Conservation (phyloP, 2,888 invertebrate genomes). For the Diaphora mendica region DNA sequence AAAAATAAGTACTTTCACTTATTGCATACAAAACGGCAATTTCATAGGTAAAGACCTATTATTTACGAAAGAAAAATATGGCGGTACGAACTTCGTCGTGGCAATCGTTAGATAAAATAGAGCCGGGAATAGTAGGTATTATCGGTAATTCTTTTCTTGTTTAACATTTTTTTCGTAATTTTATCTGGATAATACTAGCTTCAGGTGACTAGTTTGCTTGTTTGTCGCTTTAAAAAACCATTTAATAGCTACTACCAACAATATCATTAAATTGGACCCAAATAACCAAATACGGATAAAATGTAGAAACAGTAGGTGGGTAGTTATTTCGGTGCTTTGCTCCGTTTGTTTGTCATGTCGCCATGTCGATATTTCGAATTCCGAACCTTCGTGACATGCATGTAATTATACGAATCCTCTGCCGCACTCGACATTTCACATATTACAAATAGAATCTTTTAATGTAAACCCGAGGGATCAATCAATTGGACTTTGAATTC, state of each 20-base stretch:
- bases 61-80: no score
- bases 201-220: background rate
- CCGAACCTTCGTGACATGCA: conserved; percentile 56
- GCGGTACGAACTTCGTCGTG: no score
- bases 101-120: no score
- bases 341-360: conserved; percentile 49
- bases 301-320: conserved; percentile 39
- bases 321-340: conserved; percentile 50
- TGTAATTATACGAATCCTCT: conserved; percentile 52
- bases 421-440: conserved; percentile 26
- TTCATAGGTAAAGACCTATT: no score
- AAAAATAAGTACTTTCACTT: no score
- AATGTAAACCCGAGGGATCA: conserved; percentile 11
- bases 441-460: conserved; percentile 15
- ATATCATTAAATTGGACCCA: conserved; percentile 14
- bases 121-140: background rate
- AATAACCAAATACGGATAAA: conserved; percentile 39
- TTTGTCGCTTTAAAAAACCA: background rate
- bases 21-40: no score
- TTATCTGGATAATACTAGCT: no score
- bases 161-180: no score
- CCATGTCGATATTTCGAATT: conserved; percentile 60
- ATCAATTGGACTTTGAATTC: conserved; percentile 4
- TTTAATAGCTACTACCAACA: background rate
- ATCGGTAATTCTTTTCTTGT: background rate